Conservation (phyloP, 1,140 invertebrate genomes). For the Zaprionus lachaisei region DNA sequence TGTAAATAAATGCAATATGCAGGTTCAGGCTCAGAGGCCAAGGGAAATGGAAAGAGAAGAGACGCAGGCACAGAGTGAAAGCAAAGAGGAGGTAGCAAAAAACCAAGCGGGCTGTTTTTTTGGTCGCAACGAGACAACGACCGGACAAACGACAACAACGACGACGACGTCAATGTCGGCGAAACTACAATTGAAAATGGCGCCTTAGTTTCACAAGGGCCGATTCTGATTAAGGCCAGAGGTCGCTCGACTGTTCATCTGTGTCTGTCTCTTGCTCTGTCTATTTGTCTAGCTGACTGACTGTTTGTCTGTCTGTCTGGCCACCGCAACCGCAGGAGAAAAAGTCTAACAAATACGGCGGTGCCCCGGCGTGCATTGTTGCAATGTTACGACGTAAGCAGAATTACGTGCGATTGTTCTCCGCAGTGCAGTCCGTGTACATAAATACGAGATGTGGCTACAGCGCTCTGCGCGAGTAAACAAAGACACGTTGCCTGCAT, state of each 20-base stretch:
- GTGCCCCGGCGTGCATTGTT: slow-evolving; percentile 54
- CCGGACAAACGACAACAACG: slow-evolving; percentile 7
- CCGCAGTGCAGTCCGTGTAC: slow-evolving; percentile 73
- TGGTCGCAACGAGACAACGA: slow-evolving; percentile 24
- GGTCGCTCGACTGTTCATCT: slow-evolving; percentile 36
- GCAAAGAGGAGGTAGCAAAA: slow-evolving; percentile 37
- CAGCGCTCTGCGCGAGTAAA: slow-evolving; percentile 63
- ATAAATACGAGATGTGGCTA: slow-evolving; percentile 62
- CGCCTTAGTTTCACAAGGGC: slow-evolving; percentile 63
- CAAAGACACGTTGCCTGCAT: slow-evolving; percentile 81
- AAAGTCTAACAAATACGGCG: slow-evolving; percentile 60
- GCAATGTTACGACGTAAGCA: slow-evolving; percentile 79
- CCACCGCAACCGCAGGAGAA: slow-evolving; percentile 67
- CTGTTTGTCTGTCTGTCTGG: slow-evolving; percentile 21
- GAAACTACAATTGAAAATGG: slow-evolving; percentile 61
- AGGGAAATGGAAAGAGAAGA: not conserved
- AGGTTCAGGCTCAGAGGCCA: slow-evolving; percentile 30
- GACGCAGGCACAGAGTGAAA: slow-evolving; percentile 24
- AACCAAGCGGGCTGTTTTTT: slow-evolving; percentile 39
- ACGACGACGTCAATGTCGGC: slow-evolving; percentile 33
- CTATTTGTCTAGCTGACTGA: slow-evolving; percentile 31
- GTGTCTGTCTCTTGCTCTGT: not conserved
- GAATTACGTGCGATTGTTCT: slow-evolving; percentile 84
- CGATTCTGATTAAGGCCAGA: slow-evolving; percentile 76
- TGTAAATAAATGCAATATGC: slow-evolving; percentile 82